phyloP scores from a whole-genome alignment of 1,140 invertebrate genomes.

The Nylanderia fulva region DNA sequence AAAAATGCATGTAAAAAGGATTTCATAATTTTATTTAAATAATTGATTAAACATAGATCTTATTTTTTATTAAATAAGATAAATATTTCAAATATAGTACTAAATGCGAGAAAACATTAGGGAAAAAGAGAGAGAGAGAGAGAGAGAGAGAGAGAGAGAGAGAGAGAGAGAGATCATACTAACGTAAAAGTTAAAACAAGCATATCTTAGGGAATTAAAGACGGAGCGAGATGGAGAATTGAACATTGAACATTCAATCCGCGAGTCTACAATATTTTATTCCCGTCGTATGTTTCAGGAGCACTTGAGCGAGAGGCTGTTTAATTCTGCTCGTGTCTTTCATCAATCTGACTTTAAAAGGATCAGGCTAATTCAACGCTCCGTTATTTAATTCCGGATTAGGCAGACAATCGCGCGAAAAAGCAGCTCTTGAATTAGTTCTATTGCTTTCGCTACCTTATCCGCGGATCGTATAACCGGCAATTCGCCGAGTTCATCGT shows the following conservation, averaged over 20 bases:
- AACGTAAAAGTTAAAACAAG: conserved; percentile 38
- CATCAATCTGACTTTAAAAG: conserved; percentile 62
- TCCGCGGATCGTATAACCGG: not conserved
- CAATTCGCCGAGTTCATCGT: not conserved
- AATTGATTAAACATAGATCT: not conserved
- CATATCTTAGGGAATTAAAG: conserved; percentile 43
- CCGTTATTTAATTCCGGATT: conserved; percentile 61
- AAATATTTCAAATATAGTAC: conserved; percentile 11
- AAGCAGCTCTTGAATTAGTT: conserved; percentile 40
- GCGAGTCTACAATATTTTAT: conserved; percentile 52
- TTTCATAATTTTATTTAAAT: not conserved
- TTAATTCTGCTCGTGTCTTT: conserved; percentile 61
- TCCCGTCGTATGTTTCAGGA: conserved; percentile 43
- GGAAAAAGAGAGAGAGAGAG: no score
- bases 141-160: not conserved
- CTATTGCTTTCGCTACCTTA: conserved; percentile 8
- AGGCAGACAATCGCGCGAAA: conserved; percentile 44
- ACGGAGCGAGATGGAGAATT: not conserved
- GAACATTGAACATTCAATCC: conserved; percentile 59
- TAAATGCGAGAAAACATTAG: no score
- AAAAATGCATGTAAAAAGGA: not conserved
- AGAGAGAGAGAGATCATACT: not conserved
- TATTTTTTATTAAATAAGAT: conserved; percentile 1
- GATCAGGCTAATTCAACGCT: conserved; percentile 56
- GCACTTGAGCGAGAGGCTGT: conserved; percentile 57